phyloP scores from a whole-genome alignment of 2,113 vertebrate species.

The Danio rerio region DNA sequence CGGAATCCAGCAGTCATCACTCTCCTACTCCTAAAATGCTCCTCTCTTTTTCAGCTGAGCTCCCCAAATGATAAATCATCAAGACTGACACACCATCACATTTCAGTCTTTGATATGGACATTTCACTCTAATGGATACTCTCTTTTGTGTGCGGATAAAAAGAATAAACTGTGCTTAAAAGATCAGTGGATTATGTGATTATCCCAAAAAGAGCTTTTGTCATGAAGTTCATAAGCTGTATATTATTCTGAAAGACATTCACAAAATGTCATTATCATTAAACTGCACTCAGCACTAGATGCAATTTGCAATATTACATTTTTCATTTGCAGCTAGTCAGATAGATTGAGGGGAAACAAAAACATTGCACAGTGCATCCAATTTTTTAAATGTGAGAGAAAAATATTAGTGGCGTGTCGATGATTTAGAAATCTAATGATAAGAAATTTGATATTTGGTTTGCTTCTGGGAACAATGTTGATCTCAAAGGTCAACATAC shows the following conservation, averaged over 20 bases:
- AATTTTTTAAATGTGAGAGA: neutral
- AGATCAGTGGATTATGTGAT: conserved; percentile 39
- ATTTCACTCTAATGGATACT: conserved; percentile 29
- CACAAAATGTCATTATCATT: conserved; percentile 30
- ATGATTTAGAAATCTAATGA: neutral
- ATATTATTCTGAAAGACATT: conserved; percentile 30
- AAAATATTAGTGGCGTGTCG: neutral
- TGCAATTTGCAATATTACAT: conserved; percentile 24
- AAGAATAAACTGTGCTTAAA: conserved; percentile 34
- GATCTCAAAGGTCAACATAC: neutral
- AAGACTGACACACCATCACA: neutral
- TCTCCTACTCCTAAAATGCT: neutral
- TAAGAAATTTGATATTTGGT: neutral
- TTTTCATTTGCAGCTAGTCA: neutral
- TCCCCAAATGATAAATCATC: neutral
- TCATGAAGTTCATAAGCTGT: conserved; percentile 37
- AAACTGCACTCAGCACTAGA: conserved; percentile 26
- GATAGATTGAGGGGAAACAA: neutral
- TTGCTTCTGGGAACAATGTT: neutral
- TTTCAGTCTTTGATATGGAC: conserved; percentile 22
- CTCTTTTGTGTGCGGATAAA: conserved; percentile 13
- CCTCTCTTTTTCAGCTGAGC: neutral
- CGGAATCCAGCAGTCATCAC: neutral
- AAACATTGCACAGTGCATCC: neutral
- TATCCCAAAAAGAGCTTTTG: conserved; percentile 24